Evolutionary conservation across 2,888 invertebrate genomes (phyloP).

Genomic region (Polydrusus pterygomalis): DNA sequence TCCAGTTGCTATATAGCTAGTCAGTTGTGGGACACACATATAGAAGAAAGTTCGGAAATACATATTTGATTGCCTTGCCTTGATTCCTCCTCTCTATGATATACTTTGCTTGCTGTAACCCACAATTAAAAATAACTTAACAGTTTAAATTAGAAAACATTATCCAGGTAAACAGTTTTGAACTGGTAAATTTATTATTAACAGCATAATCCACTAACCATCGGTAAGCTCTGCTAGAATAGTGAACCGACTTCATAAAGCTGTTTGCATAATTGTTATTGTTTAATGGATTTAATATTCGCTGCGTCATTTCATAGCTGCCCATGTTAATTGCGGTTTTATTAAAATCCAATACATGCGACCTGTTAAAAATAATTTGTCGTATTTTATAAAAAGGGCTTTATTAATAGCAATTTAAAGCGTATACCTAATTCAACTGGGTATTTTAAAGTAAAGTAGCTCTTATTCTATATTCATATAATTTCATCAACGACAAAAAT

Average conservation of each 20-base stretch:
- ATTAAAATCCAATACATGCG: background rate
- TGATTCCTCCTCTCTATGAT: too few relatives aligned
- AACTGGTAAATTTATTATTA: conserved; percentile 26
- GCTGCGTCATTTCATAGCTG: conserved; percentile 21
- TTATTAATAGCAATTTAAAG: background rate
- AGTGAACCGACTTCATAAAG: conserved; percentile 31
- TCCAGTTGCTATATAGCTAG: too few relatives aligned
- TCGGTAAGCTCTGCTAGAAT: conserved; percentile 33
- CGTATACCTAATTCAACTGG: too few relatives aligned
- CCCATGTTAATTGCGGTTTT: conserved; percentile 18
- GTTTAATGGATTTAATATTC: conserved; percentile 38
- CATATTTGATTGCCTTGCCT: too few relatives aligned
- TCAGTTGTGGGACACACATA: too few relatives aligned
- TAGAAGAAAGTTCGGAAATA: too few relatives aligned
- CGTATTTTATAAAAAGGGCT: background rate
- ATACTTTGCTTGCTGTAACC: too few relatives aligned
- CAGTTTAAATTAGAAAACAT: background rate
- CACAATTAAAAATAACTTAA: too few relatives aligned
- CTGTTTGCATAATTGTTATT: conserved; percentile 42
- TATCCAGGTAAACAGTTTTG: conserved; percentile 12
- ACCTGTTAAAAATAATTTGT: background rate
- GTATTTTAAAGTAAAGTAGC: too few relatives aligned
- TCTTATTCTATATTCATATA: too few relatives aligned
- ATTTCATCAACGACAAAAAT: too few relatives aligned
- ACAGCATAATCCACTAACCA: conserved; percentile 38